Conservation (phyloP, 2,888 invertebrate species). For the Oscheius sp. region DNA sequence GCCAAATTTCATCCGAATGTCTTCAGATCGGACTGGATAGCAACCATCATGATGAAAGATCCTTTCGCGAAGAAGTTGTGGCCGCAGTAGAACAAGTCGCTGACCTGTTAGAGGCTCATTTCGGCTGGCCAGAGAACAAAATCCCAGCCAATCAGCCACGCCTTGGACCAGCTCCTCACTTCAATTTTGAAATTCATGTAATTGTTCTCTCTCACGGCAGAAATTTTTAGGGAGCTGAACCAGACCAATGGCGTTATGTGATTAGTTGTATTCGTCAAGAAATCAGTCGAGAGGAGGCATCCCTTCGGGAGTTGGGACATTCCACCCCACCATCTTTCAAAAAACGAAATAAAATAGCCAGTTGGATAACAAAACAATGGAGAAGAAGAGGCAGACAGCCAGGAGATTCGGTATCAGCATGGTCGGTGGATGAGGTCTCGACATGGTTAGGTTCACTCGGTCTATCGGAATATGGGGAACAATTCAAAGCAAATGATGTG, state of each 20-base stretch:
- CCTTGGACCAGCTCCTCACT: conserved; percentile 46
- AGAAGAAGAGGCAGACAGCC: conserved; percentile 33
- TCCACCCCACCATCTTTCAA: conserved; percentile 30
- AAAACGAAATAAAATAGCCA: conserved; percentile 43
- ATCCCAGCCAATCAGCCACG: conserved; percentile 42
- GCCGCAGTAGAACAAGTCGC: conserved; percentile 54
- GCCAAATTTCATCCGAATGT: neutral
- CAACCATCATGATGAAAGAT: conserved; percentile 33
- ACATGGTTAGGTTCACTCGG: conserved; percentile 89
- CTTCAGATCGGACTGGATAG: conserved; percentile 7
- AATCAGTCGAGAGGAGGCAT: conserved; percentile 54
- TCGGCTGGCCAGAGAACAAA: conserved; percentile 43
- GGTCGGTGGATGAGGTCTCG: conserved; percentile 89
- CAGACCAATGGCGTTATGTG: conserved; percentile 56
- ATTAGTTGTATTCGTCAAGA: conserved; percentile 55
- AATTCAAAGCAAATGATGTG: conserved; percentile 77
- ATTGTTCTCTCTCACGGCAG: neutral
- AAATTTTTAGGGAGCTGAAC: conserved; percentile 49
- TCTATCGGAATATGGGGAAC: conserved; percentile 88
- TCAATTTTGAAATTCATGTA: conserved; percentile 52
- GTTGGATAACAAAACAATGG: conserved; percentile 46
- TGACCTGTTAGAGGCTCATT: conserved; percentile 54
- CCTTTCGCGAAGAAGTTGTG: conserved; percentile 49
- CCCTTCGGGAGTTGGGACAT: conserved; percentile 39
- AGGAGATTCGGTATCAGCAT: conserved; percentile 72